Percentiles rank a stretch among this genome's conserved stretches.
Conservation (phyloP, 2,797 vertebrate genomes). For the Sphenopsis melanotis region DNA sequence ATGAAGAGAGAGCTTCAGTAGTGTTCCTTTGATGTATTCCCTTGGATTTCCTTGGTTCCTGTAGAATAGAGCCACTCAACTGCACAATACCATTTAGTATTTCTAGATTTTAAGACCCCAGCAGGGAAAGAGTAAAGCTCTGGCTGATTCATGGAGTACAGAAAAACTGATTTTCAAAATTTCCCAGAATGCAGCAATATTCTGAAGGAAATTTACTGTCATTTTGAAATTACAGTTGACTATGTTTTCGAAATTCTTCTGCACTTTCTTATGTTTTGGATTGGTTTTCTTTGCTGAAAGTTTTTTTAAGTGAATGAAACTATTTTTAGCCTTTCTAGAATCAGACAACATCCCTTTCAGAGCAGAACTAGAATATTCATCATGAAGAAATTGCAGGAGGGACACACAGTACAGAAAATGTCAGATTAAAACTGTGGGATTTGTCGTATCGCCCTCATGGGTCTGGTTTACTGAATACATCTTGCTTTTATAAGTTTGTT, state of each 20-base stretch:
- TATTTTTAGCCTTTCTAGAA: background rate
- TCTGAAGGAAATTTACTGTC: background rate
- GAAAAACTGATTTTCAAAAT: background rate
- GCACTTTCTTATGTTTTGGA: background rate
- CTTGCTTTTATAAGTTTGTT: background rate
- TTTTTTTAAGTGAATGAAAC: background rate
- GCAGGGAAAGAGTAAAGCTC: background rate
- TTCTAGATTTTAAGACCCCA: background rate
- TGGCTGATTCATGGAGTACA: background rate
- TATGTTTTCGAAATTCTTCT: background rate
- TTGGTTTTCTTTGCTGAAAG: background rate
- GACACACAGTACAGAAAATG: background rate
- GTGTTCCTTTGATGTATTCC: background rate
- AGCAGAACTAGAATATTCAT: background rate
- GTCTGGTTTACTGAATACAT: slow-evolving; percentile 10
- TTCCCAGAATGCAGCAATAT: background rate
- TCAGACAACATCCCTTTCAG: background rate
- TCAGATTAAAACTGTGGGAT: background rate
- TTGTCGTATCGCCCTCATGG: background rate
- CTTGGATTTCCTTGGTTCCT: background rate
- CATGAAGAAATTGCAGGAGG: background rate
- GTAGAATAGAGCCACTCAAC: background rate
- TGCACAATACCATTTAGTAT: background rate
- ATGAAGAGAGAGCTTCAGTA: background rate
- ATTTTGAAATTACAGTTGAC: background rate